A percentile compares a stretch with the other conserved stretches of the same genome.
phyloP scores from a whole-genome alignment of 2,888 invertebrate species.

The Epinotia bilunana region DNA sequence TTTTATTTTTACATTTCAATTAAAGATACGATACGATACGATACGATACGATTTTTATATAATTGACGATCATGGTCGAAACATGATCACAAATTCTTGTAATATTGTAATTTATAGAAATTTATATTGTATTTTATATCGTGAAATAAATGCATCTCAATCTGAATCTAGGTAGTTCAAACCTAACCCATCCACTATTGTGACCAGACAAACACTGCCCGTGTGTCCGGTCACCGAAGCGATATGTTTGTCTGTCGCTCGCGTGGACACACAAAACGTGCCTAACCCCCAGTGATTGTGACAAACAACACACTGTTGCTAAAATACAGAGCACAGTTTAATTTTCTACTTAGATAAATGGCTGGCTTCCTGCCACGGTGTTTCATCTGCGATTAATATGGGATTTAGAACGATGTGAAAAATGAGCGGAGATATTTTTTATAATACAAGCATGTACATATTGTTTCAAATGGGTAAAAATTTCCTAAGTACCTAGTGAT shows the following conservation, averaged over 20 bases:
- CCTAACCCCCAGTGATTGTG: constrained; percentile 34
- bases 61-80: no score
- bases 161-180: neutral
- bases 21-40: no score
- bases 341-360: constrained; percentile 25
- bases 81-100: no score
- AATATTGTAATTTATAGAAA: no score
- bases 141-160: no score
- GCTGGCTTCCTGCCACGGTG: neutral
- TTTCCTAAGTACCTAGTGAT: neutral
- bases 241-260: constrained; percentile 28
- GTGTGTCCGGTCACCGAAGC: constrained; percentile 4
- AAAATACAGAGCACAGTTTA: constrained; percentile 19
- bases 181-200: neutral
- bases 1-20: no score
- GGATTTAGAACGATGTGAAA: neutral
- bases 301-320: constrained; percentile 27
- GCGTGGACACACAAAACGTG: constrained; percentile 23
- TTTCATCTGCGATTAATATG: constrained; percentile 7
- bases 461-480: neutral
- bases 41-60: no score
- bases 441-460: neutral
- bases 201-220: constrained; percentile 11
- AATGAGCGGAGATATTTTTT: neutral
- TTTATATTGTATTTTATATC: no score